These are phyloP conservation scores for Alaudala cheleensis DNA, from an alignment of 2,113 vertebrate species.

Conservation along the genomic window DNA sequence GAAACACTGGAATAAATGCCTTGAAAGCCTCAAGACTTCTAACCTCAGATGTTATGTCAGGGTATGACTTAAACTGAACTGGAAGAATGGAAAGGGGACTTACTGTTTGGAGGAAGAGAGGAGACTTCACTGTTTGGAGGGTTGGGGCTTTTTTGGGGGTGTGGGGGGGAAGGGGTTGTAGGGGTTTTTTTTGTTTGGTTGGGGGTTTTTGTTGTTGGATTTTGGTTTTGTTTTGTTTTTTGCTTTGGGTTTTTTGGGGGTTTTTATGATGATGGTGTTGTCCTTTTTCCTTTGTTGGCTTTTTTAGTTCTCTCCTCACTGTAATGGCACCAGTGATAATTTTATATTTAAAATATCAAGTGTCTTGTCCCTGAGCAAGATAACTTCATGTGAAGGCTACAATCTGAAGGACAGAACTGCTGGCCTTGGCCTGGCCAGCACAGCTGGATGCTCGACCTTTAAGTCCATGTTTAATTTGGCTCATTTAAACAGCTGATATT, in stretches of 20 bases:
- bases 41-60: not conserved
- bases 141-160: rapidly evolving
- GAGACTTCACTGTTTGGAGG: not conserved
- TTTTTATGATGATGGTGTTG: not conserved
- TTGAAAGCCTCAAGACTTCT: constrained; percentile 10
- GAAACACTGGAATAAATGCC: not conserved
- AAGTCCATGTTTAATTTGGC: not conserved
- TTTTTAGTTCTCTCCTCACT: not conserved
- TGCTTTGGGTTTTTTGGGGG: rapidly evolving
- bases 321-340: not conserved
- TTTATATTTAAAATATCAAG: not conserved
- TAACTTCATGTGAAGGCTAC: not conserved
- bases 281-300: not conserved
- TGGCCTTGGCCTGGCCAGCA: not conserved
- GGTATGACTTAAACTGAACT: not conserved
- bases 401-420: not conserved
- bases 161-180: not conserved
- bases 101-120: not conserved
- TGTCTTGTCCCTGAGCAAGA: not conserved
- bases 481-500: not conserved
- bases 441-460: not conserved
- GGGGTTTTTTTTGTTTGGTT: not conserved
- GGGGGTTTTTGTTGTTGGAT: not conserved
- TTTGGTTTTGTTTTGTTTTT: not conserved
- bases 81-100: not conserved